Evolutionary conservation across 2,888 invertebrate species (phyloP).

Genomic region (Scaptomyza caliginosa): DNA sequence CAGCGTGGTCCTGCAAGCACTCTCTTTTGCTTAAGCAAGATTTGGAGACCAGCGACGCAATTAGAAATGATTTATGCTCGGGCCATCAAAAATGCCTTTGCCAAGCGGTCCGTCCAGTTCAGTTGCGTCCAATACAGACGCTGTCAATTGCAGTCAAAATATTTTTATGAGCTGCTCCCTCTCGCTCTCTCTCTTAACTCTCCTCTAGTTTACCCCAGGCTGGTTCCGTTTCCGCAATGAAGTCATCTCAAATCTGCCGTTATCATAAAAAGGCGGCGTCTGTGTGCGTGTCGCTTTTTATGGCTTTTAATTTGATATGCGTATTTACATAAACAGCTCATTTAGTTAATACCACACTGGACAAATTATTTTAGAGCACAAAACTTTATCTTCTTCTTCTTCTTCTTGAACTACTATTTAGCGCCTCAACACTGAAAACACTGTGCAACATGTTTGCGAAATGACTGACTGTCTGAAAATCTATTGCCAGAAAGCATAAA

Average conservation of each 20-base stretch:
- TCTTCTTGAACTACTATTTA: not conserved
- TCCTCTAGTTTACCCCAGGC: not conserved
- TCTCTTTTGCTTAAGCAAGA: constrained; percentile 19
- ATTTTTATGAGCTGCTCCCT: constrained; percentile 50
- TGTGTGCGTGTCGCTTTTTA: constrained; percentile 49
- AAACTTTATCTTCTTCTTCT: not conserved
- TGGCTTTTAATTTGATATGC: constrained; percentile 73
- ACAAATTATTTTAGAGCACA: constrained; percentile 58
- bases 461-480: constrained; percentile 8
- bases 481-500: constrained; percentile 24
- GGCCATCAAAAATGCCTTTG: constrained; percentile 48
- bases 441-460: constrained; percentile 18
- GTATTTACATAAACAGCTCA: constrained; percentile 76
- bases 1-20: not conserved
- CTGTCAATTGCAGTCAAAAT: constrained; percentile 58
- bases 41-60: constrained; percentile 32
- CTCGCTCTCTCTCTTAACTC: not conserved
- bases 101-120: not conserved
- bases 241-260: constrained; percentile 64
- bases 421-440: constrained; percentile 10
- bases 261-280: constrained; percentile 33
- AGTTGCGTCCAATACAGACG: constrained; percentile 2
- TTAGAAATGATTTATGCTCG: constrained; percentile 71
- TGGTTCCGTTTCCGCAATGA: constrained; percentile 35
- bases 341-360: constrained; percentile 66